phyloP scores from a whole-genome alignment of 2,888 invertebrate species.

The Saturnia japonica region DNA sequence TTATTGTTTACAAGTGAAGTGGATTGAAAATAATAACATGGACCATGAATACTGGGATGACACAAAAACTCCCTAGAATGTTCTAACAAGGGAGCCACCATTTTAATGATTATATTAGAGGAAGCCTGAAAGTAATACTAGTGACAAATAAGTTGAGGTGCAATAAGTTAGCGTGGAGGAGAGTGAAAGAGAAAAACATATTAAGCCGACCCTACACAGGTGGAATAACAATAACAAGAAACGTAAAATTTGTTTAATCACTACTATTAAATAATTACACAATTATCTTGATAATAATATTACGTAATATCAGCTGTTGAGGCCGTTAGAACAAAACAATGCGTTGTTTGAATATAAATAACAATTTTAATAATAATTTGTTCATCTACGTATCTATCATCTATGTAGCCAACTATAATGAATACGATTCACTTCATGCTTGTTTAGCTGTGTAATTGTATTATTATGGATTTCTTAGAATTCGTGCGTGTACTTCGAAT shows the following conservation, averaged over 20 bases:
- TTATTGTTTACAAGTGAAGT: too few species aligned
- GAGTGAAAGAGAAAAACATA: too few species aligned
- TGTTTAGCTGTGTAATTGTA: constrained; percentile 13
- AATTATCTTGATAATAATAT: neutral
- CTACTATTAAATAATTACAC: neutral
- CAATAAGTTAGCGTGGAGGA: too few species aligned
- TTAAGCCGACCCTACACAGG: too few species aligned
- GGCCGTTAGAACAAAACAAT: neutral
- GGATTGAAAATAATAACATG: too few species aligned
- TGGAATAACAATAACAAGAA: too few species aligned
- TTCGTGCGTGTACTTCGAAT: neutral
- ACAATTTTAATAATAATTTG: constrained; percentile 3
- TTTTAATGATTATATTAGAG: too few species aligned
- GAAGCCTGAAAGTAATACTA: too few species aligned
- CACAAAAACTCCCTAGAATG: too few species aligned
- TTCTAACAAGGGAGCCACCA: too few species aligned
- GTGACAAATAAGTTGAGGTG: too few species aligned
- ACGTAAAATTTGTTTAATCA: neutral
- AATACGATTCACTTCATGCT: constrained; percentile 13
- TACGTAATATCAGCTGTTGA: constrained; percentile 1
- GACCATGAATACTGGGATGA: too few species aligned
- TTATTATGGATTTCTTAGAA: constrained; percentile 8
- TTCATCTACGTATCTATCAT: neutral
- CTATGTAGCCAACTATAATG: neutral
- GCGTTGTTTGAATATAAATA: constrained; percentile 1